These are phyloP conservation scores for Cephonodes hylas DNA, from an alignment of 2,888 invertebrate species.

Conservation along the genomic window DNA sequence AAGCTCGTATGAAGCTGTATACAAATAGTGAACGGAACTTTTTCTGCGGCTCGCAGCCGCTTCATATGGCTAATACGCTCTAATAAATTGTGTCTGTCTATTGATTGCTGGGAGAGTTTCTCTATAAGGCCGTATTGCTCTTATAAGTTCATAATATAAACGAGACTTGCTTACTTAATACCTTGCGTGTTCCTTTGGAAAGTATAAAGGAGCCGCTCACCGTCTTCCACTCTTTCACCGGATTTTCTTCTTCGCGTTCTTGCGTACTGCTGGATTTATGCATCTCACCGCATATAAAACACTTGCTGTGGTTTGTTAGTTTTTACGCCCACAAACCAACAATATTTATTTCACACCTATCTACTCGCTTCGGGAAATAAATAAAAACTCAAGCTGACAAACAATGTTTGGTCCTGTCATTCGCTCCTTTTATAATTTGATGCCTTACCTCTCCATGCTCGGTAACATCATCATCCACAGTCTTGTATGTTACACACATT, in stretches of 20 bases:
- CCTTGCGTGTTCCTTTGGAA: slow-evolving; percentile 3
- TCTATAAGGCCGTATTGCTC: slow-evolving; percentile 4
- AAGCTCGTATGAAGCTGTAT: slow-evolving; percentile 20
- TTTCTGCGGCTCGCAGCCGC: slow-evolving; percentile 4
- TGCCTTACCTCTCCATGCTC: neutral
- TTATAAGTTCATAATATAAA: slow-evolving; percentile 6
- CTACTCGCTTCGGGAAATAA: neutral
- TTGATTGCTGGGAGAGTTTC: slow-evolving; percentile 6
- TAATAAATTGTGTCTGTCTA: slow-evolving; percentile 11
- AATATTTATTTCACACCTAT: neutral
- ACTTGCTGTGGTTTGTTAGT: neutral
- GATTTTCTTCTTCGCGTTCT: neutral
- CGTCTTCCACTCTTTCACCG: neutral
- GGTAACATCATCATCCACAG: too few relatives aligned
- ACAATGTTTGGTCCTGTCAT: neutral
- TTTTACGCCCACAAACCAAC: neutral
- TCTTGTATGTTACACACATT: too few relatives aligned
- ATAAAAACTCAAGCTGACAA: neutral
- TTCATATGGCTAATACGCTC: slow-evolving; percentile 12
- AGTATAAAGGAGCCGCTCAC: slow-evolving; percentile 9
- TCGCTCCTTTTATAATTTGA: neutral
- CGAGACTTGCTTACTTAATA: neutral
- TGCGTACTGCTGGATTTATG: neutral
- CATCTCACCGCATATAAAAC: neutral
- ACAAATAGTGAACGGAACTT: slow-evolving; percentile 8